These are phyloP conservation scores for Rhopalosiphum nymphaeae DNA, from an alignment of 2,888 invertebrate species.

Conservation along the genomic window DNA sequence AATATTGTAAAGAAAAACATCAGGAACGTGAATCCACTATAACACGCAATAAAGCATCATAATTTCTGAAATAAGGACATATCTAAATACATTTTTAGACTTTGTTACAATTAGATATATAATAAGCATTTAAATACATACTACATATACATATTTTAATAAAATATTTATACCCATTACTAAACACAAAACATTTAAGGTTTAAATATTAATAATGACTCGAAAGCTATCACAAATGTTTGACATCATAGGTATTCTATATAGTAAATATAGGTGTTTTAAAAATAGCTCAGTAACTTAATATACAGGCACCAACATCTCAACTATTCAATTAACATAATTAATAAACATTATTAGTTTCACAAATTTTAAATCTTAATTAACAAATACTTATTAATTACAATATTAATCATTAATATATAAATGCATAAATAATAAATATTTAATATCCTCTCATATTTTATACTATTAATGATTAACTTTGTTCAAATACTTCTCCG, in stretches of 20 bases:
- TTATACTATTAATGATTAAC: constrained; percentile 11
- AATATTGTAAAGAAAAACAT: constrained; percentile 27
- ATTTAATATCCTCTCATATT: background rate
- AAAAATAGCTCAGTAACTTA: constrained; percentile 46
- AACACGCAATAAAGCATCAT: background rate
- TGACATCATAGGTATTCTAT: constrained; percentile 54
- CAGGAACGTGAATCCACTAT: background rate
- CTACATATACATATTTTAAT: constrained; percentile 39
- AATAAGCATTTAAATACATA: constrained; percentile 39
- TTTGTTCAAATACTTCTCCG: constrained; percentile 49
- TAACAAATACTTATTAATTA: background rate
- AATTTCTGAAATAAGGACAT: constrained; percentile 32
- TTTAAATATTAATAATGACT: constrained; percentile 59
- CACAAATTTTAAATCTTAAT: constrained; percentile 19
- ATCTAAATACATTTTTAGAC: background rate
- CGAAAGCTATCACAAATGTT: constrained; percentile 61
- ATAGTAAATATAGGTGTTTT: constrained; percentile 36
- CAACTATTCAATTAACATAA: constrained; percentile 13
- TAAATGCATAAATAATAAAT: constrained; percentile 24
- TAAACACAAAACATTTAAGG: constrained; percentile 49
- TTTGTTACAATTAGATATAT: background rate
- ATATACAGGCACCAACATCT: constrained; percentile 15
- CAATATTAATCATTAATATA: constrained; percentile 23
- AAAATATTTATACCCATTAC: constrained; percentile 46
- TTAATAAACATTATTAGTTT: background rate